These are phyloP conservation scores for Papilio dardanus DNA, from an alignment of 1,140 invertebrate species.

Conservation along the genomic window DNA sequence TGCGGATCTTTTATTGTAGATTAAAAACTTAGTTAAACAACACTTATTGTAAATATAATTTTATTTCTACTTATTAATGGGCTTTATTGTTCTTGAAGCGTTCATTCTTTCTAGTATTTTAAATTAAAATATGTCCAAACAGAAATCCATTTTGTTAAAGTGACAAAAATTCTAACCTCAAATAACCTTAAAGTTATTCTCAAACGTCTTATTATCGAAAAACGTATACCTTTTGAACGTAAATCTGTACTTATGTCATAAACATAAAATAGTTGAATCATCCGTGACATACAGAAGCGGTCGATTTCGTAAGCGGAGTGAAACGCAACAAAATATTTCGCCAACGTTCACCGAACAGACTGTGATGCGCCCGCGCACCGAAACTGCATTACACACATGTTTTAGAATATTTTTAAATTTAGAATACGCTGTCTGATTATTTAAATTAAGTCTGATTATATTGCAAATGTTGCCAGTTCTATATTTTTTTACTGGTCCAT, in stretches of 20 bases:
- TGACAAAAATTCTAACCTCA: not conserved
- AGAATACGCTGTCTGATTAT: not conserved
- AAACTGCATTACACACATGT: not conserved
- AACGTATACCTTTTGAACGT: not conserved
- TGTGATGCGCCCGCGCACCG: not conserved
- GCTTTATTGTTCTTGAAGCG: not conserved
- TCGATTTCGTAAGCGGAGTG: constrained; percentile 23
- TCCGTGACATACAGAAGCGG: not conserved
- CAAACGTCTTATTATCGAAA: not conserved
- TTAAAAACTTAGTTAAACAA: not conserved
- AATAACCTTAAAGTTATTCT: not conserved
- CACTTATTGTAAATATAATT: not conserved
- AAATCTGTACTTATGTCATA: not conserved
- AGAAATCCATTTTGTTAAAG: no score
- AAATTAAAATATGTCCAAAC: no score
- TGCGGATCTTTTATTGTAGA: not conserved
- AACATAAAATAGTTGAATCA: constrained; percentile 17
- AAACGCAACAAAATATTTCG: constrained; percentile 30
- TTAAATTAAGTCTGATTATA: not conserved
- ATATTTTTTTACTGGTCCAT: no score
- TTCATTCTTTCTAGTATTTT: no score
- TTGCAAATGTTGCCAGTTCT: not conserved
- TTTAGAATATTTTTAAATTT: not conserved
- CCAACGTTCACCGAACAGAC: not conserved
- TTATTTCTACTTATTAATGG: not conserved